Base-by-base conservation (phyloP, 2,888 invertebrate genomes). In the Acanthosoma haemorrhoidale region DNA sequence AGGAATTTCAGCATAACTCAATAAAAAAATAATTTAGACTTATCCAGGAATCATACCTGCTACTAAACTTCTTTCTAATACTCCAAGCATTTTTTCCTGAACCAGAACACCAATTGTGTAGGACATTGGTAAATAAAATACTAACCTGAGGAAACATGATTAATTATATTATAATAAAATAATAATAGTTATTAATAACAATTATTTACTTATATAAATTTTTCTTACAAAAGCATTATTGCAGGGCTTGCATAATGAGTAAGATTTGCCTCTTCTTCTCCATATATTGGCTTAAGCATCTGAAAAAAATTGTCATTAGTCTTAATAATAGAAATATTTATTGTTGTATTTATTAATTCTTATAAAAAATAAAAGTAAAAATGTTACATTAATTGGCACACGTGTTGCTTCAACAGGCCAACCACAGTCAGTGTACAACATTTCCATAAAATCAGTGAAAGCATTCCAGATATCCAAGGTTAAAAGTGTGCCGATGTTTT, bases 171-270 rank as follows among this genome's bases (percentile, higher is more conserved):
- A 31, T n/a, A 15, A 63, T 61, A 58, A 69, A n/a, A 58, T 58
- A 29, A 9, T 9, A 58, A 11, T 15, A 11, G 9, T 3, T 16
- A 25, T 18, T 21, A 5, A 21, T 25, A 38, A 13, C 8, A 18
- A 61, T 36, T 3, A 32, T 25, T 39, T 16, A 32, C 11, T 2
- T 29, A 18, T 13, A 21, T 68, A 21, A 16, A 32, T 9, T 34
- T 58, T 16, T 39, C 73, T 87, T 80, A 92, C 91, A 90, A 88
- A 75, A 94, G 83, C 74, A 94, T 85, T 61, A 92, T 87, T 6
- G 91, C 91, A 0, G 94, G 94, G 0, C 91, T 90, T 84, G 94
- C 90, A 79, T 90, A 95, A 72, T 87, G 85, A 8, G 88, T 86
- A 78, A 89, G 90, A 73, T 87, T 87, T 4, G 88, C 86, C 68